Evolutionary conservation across 2,888 invertebrate genomes (phyloP).

Genomic region (Chelonus formosanus): DNA sequence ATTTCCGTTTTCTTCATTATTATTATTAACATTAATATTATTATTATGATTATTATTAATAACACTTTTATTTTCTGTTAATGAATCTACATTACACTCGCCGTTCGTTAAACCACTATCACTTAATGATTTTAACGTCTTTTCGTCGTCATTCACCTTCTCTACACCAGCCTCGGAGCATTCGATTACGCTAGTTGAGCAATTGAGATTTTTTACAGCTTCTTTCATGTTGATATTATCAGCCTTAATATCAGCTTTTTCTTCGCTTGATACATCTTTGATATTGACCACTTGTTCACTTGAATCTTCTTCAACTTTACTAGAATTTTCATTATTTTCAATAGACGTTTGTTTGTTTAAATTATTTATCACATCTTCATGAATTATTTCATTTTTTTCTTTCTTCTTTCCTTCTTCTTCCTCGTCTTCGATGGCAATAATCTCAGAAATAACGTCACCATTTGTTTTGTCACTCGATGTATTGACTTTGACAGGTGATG

Average conservation of each 20-base stretch:
- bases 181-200: constrained; percentile 60
- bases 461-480: constrained; percentile 13
- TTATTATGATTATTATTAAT: constrained; percentile 39
- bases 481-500: constrained; percentile 2
- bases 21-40: constrained; percentile 19
- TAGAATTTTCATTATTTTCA: too few relatives aligned
- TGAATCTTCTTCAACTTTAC: too few relatives aligned
- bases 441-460: constrained; percentile 28
- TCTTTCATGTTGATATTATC: constrained; percentile 1
- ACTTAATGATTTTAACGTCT: constrained; percentile 48
- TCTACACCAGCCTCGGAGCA: constrained; percentile 44
- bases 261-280: constrained; percentile 11
- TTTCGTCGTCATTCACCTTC: constrained; percentile 45
- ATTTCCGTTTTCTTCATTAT: constrained; percentile 57
- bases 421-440: constrained; percentile 7
- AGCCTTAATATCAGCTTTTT: constrained; percentile 9
- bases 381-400: constrained; percentile 1
- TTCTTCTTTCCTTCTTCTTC: constrained; percentile 24
- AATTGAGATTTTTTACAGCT: constrained; percentile 54
- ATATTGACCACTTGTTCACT: too few relatives aligned
- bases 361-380: background rate
- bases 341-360: too few relatives aligned
- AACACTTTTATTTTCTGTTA: constrained; percentile 1
- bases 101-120: constrained; percentile 63
- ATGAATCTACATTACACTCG: constrained; percentile 45